These are phyloP conservation scores for Cephus runcator DNA, from an alignment of 2,888 invertebrate species.

Conservation along the genomic window DNA sequence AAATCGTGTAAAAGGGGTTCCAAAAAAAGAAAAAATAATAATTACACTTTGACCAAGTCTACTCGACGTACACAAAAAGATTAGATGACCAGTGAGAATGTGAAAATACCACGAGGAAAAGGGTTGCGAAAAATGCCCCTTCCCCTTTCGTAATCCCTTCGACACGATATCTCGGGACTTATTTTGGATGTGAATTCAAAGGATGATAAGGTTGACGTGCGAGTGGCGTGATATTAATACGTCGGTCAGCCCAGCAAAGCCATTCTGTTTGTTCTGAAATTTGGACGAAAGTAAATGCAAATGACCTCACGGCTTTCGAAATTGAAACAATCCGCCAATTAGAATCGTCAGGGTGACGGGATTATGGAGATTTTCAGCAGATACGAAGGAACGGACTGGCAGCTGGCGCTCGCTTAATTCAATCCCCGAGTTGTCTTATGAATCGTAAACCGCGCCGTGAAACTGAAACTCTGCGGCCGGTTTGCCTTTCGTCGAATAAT, in stretches of 20 bases:
- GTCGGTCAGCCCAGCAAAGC: background rate
- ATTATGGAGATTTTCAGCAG: slow-evolving; percentile 61
- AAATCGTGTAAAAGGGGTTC: background rate
- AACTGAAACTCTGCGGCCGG: slow-evolving; percentile 45
- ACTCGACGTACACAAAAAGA: background rate
- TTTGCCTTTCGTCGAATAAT: slow-evolving; percentile 41
- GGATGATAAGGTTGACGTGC: background rate
- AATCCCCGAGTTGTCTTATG: slow-evolving; percentile 64
- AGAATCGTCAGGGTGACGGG: slow-evolving; percentile 63
- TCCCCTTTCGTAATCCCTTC: background rate
- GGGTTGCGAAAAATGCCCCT: background rate
- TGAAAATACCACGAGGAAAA: background rate
- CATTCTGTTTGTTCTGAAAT: background rate
- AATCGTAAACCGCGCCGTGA: slow-evolving; percentile 59
- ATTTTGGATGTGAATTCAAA: background rate
- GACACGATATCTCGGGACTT: background rate
- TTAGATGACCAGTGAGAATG: background rate
- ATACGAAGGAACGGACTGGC: slow-evolving; percentile 50
- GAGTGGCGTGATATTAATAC: background rate
- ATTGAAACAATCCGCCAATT: slow-evolving; percentile 65
- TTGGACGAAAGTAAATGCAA: slow-evolving; percentile 44
- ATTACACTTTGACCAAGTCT: background rate
- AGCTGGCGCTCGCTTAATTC: slow-evolving; percentile 62
- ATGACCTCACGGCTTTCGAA: slow-evolving; percentile 53
- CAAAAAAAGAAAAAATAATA: background rate